Percentiles rank a stretch among this genome's conserved stretches.
Conservation (phyloP, 2,888 invertebrate species). For the Chelonus formosanus region DNA sequence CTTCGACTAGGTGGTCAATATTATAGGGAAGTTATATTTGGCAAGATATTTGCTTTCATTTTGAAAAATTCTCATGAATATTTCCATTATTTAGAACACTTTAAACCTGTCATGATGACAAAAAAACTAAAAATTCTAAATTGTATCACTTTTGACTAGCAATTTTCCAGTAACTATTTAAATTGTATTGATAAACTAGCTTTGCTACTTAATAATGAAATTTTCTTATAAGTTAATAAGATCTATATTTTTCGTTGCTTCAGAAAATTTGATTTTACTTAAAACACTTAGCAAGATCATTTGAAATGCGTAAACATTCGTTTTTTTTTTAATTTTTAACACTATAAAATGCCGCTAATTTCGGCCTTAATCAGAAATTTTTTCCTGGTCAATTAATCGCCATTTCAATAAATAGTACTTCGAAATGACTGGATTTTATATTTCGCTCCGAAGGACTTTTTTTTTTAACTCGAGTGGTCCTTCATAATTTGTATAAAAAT, state of each 20-base stretch:
- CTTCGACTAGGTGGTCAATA: too few species aligned
- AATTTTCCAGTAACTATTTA: background rate
- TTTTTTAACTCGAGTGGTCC: conserved; percentile 24
- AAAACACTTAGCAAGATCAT: conserved; percentile 12
- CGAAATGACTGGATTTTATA: conserved; percentile 2
- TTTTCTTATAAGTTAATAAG: conserved; percentile 23
- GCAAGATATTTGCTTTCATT: too few species aligned
- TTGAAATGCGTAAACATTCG: conserved; percentile 8
- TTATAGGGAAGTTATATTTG: too few species aligned
- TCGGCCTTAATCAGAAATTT: background rate
- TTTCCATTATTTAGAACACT: too few species aligned
- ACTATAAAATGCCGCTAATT: conserved; percentile 11
- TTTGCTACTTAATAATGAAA: conserved; percentile 12
- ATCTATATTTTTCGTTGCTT: conserved; percentile 52
- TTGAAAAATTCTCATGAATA: too few species aligned
- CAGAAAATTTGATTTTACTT: conserved; percentile 43
- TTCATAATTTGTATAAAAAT: conserved; percentile 62
- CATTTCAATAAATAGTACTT: conserved; percentile 15
- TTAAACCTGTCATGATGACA: too few species aligned
- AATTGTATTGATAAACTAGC: conserved; percentile 10
- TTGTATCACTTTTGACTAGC: too few species aligned
- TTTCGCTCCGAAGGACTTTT: conserved; percentile 30
- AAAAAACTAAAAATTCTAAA: too few species aligned
- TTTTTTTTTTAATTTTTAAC: background rate
- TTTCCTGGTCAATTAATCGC: conserved; percentile 14